phyloP scores from a whole-genome alignment of 2,797 vertebrate genomes.

The Myripristis jacobus region DNA sequence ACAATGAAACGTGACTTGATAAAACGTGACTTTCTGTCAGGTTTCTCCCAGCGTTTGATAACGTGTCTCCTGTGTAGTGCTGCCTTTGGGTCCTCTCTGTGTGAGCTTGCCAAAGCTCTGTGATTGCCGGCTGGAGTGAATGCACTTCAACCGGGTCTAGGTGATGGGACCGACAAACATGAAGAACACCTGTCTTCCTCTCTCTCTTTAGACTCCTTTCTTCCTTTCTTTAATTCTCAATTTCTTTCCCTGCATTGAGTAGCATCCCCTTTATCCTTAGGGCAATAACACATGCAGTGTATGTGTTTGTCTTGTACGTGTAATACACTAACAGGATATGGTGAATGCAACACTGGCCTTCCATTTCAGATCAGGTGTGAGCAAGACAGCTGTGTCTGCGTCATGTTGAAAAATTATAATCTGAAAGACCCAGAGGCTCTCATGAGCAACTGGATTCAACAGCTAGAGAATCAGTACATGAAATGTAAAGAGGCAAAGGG shows the following conservation, averaged over 20 bases:
- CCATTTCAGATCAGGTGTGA: too few relatives aligned
- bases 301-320: neutral
- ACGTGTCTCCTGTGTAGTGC: slow-evolving; percentile 23
- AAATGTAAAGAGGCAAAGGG: too few relatives aligned
- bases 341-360: too few relatives aligned
- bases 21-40: neutral
- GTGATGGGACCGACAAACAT: slow-evolving; percentile 12
- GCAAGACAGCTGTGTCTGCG: too few relatives aligned
- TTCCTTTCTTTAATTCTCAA: slow-evolving; percentile 1
- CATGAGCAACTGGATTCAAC: too few relatives aligned
- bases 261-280: neutral
- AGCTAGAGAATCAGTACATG: too few relatives aligned
- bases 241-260: too few relatives aligned
- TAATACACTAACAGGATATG: neutral
- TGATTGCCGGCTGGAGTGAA: slow-evolving; percentile 24
- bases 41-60: neutral
- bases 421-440: too few relatives aligned
- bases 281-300: neutral
- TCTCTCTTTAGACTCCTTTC: neutral
- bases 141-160: slow-evolving; percentile 17
- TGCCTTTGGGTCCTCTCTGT: slow-evolving; percentile 25
- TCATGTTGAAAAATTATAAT: too few relatives aligned
- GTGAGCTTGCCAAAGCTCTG: neutral
- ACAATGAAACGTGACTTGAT: slow-evolving; percentile 27
- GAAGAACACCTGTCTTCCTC: neutral